These are phyloP conservation scores for Oryzias javanicus DNA, from an alignment of 2,113 vertebrate genomes.

Conservation along the genomic window DNA sequence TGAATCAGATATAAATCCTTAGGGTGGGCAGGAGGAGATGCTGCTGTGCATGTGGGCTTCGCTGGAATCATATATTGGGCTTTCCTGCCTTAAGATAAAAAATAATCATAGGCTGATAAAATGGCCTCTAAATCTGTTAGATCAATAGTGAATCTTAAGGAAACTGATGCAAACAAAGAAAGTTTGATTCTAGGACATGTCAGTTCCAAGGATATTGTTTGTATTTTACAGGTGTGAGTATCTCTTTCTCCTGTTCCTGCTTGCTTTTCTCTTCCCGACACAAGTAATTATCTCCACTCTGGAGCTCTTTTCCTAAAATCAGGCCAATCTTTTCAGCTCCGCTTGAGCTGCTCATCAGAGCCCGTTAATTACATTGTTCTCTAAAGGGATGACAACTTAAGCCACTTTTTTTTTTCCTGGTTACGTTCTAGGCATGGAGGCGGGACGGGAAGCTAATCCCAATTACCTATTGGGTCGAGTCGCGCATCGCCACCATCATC, in stretches of 20 bases:
- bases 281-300: constrained; percentile 16
- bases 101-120: constrained; percentile 17
- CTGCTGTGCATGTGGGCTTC: constrained; percentile 16
- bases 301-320: constrained; percentile 41
- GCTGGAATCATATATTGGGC: constrained; percentile 4
- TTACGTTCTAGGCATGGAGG: constrained; percentile 42
- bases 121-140: constrained; percentile 6
- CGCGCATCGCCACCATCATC: constrained; percentile 54
- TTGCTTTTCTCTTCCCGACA: background rate
- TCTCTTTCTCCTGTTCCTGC: background rate
- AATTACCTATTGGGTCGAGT: constrained; percentile 60
- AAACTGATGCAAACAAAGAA: constrained; percentile 27
- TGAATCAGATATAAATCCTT: constrained; percentile 61
- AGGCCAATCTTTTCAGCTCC: constrained; percentile 63
- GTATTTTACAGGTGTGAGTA: constrained; percentile 29
- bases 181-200: constrained; percentile 43
- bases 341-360: constrained; percentile 70
- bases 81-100: constrained; percentile 6
- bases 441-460: constrained; percentile 51
- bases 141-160: constrained; percentile 7
- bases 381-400: constrained; percentile 72
- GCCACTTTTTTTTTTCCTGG: constrained; percentile 53
- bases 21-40: constrained; percentile 38
- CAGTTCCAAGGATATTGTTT: constrained; percentile 21
- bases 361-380: constrained; percentile 71